Percentiles rank a stretch among this genome's conserved stretches.
phyloP scores from a whole-genome alignment of 2,888 invertebrate genomes.

The Mechanitis mazaeus region DNA sequence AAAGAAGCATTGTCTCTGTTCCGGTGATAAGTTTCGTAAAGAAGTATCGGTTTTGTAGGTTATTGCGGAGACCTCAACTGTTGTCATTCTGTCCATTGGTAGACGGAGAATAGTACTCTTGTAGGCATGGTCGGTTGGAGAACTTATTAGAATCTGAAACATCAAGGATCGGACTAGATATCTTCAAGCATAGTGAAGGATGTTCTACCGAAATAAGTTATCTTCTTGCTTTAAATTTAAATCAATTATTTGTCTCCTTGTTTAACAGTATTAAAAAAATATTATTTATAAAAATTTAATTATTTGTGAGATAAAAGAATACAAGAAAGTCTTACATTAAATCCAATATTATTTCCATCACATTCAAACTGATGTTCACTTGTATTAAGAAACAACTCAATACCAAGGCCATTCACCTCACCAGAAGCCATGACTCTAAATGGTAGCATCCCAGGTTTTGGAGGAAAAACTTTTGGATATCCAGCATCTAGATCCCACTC shows the following conservation, averaged over 20 bases:
- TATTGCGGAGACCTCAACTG: conserved; percentile 61
- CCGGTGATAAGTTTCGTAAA: conserved; percentile 48
- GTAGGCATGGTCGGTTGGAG: conserved; percentile 66
- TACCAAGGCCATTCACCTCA: conserved; percentile 57
- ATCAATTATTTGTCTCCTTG: too few species aligned
- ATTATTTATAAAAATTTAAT: too few species aligned
- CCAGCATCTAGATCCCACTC: conserved; percentile 60
- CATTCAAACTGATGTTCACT: conserved; percentile 64
- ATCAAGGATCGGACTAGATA: not conserved
- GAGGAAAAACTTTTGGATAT: conserved; percentile 59
- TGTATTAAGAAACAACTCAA: conserved; percentile 63
- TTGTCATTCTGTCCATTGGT: conserved; percentile 67
- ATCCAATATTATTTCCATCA: conserved; percentile 65
- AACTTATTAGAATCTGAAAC: conserved; percentile 56
- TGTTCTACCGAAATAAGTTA: too few species aligned
- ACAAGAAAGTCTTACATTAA: conserved; percentile 48
- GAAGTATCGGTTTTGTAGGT: conserved; percentile 61
- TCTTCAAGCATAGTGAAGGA: too few species aligned
- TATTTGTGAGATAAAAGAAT: too few species aligned
- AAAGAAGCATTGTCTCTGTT: conserved; percentile 63
- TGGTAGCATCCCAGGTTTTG: conserved; percentile 47
- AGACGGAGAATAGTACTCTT: conserved; percentile 62
- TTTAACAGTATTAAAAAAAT: too few species aligned
- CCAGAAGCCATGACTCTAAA: conserved; percentile 63
- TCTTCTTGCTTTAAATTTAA: too few species aligned